phyloP scores from a whole-genome alignment of 2,888 invertebrate genomes.

The Ophonus ardosiacus region DNA sequence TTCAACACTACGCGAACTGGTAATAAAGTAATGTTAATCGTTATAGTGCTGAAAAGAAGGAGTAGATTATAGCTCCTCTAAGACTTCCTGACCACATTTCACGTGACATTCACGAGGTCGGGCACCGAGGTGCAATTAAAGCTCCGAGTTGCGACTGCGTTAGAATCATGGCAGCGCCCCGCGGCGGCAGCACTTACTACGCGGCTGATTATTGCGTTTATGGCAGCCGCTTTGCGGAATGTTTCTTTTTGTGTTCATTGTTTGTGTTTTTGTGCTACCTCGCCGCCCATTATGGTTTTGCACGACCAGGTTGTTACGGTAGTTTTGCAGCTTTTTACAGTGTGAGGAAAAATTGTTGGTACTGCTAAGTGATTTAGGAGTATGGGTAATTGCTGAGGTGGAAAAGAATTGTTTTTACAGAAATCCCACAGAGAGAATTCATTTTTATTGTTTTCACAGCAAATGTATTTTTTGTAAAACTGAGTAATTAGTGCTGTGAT shows the following conservation, averaged over 20 bases:
- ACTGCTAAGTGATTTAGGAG: conserved; percentile 33
- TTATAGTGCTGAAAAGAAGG: conserved; percentile 22
- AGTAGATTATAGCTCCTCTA: conserved; percentile 12
- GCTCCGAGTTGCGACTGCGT: background rate
- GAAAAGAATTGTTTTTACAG: background rate
- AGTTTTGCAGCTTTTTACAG: conserved; percentile 28
- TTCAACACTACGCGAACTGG: background rate
- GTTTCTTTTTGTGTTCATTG: conserved; percentile 49
- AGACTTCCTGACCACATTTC: background rate
- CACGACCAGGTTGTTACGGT: conserved; percentile 31
- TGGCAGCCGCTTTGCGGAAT: conserved; percentile 41
- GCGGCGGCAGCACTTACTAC: conserved; percentile 24
- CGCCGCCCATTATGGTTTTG: conserved; percentile 28
- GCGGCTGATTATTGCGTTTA: conserved; percentile 54
- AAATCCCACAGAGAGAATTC: background rate
- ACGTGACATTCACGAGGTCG: background rate
- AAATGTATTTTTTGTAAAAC: background rate
- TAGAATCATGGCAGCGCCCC: conserved; percentile 1
- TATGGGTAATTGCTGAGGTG: background rate
- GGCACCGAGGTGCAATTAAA: conserved; percentile 24
- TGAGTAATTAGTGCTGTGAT: background rate
- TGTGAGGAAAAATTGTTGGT: conserved; percentile 15
- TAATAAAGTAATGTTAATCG: background rate
- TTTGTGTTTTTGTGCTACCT: conserved; percentile 26
- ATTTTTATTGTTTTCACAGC: background rate